These are phyloP conservation scores for Chelonus formosanus DNA, from an alignment of 2,888 invertebrate species.

Conservation along the genomic window DNA sequence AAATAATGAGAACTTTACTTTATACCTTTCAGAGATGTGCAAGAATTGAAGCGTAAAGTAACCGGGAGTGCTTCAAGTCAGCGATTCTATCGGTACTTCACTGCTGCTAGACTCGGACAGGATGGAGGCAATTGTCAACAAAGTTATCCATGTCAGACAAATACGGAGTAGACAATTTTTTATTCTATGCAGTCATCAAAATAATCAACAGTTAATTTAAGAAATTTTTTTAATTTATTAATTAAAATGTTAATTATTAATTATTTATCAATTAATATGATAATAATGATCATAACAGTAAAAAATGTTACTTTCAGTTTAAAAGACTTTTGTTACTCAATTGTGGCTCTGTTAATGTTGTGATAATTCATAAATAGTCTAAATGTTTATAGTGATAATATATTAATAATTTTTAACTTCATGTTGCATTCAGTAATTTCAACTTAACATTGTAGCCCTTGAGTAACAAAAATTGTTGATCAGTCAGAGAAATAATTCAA, in stretches of 20 bases:
- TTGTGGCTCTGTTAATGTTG: constrained; percentile 40
- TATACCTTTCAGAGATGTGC: constrained; percentile 72
- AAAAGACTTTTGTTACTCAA: constrained; percentile 37
- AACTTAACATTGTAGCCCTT: constrained; percentile 39
- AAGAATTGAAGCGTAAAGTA: constrained; percentile 75
- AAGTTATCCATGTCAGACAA: constrained; percentile 76
- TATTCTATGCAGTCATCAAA: constrained; percentile 5
- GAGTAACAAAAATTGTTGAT: constrained; percentile 24
- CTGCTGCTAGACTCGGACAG: constrained; percentile 84
- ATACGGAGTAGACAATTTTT: constrained; percentile 56
- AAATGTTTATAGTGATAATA: neutral
- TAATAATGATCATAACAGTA: neutral
- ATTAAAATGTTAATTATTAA: neutral
- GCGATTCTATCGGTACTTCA: constrained; percentile 80
- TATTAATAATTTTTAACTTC: constrained; percentile 6
- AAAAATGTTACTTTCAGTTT: constrained; percentile 26
- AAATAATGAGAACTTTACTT: neutral
- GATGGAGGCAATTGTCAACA: constrained; percentile 79
- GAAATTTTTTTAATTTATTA: constrained; percentile 8
- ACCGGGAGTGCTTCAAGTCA: constrained; percentile 76
- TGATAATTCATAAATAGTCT: constrained; percentile 22
- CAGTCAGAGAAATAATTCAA: no score
- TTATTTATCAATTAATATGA: neutral
- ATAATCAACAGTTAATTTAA: constrained; percentile 26
- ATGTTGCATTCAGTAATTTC: neutral